Evolutionary conservation across 2,797 vertebrate species (phyloP).

Genomic region (Cyclura pinguis): DNA sequence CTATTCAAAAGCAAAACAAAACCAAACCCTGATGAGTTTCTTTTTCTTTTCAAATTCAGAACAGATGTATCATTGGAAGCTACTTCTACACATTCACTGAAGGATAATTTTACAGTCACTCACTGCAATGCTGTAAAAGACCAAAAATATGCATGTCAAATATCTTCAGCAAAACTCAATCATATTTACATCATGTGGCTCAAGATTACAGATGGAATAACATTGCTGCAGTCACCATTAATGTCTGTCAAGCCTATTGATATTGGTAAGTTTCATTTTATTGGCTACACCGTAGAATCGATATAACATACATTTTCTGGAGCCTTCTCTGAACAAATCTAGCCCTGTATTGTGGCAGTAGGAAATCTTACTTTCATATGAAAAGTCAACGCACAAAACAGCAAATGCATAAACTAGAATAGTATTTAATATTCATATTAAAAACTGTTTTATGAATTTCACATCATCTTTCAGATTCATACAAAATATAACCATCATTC

Average conservation of each 20-base stretch:
- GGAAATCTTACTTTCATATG: not conserved
- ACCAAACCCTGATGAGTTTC: not conserved
- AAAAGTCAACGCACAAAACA: not conserved
- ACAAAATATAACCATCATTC: not conserved
- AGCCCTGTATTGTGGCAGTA: not conserved
- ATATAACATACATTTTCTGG: not conserved
- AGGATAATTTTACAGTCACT: slow-evolving; percentile 42
- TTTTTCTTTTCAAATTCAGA: slow-evolving; percentile 68
- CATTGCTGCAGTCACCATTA: slow-evolving; percentile 71
- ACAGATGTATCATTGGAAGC: slow-evolving; percentile 59
- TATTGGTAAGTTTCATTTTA: slow-evolving; percentile 81
- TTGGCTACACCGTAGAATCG: not conserved
- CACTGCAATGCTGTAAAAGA: slow-evolving; percentile 54
- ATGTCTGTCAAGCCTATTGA: slow-evolving; percentile 76
- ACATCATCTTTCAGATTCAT: not conserved
- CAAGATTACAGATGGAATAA: slow-evolving; percentile 57
- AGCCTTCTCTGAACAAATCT: not conserved
- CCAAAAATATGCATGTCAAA: slow-evolving; percentile 75
- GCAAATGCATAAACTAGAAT: not conserved
- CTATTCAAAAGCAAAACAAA: not conserved
- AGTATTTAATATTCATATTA: not conserved
- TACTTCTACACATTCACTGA: slow-evolving; percentile 20
- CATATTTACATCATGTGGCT: slow-evolving; percentile 78
- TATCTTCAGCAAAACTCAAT: slow-evolving; percentile 70
- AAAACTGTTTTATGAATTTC: not conserved